Evolutionary conservation across 1,140 invertebrate genomes (phyloP), one percentile per base, ranked within the genome.

Genomic region (Pogonomyrmex barbatus): DNA sequence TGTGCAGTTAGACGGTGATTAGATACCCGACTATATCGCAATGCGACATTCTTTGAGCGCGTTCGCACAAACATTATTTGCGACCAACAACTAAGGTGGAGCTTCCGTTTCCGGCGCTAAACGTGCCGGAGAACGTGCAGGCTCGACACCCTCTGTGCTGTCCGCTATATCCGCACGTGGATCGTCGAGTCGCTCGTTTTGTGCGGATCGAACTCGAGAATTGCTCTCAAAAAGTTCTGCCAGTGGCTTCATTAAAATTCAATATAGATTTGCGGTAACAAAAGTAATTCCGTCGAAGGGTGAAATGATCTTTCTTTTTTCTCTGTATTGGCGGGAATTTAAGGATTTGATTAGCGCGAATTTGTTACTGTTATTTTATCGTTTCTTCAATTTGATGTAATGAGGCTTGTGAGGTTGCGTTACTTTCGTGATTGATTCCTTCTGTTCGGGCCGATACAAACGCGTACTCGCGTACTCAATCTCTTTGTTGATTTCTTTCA

Each of bases 51-150:
- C 85, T 89, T 87, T 58, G 56, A 73, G 52, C 62, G 81, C 84
- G 85, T 87, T 90, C 85, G n/a, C 75, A 58, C 54, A 73, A 87
- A 79, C 88, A 81, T 24, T 79, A 77, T 75, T 79, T 75, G 52
- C 71, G 71, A 78, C 84, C 84, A 50, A 78, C 63, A 79, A 65
- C 87, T 88, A 92, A 93, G 93, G 93, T 93, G 93, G 93, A 94
- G 93, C 92, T 94, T 94, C 93, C 93, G 93, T 94, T 94, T 94
- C 93, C 93, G 92, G 93, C 82, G 90, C 85, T 83, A 91, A 89
- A 94, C 93, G 93, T 94, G 93, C 87, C 89, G 87, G 76, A 89
- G 91, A 50, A 88, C 79, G 88, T 62, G 79, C 67, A 83, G 87
- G 73, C 90, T 92, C 88, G 88, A 89, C 88, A 68, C 70, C 63